A percentile compares a stretch with the other conserved stretches of the same genome.
Conservation (phyloP, 2,113 vertebrate genomes). For the Australoheros scitulus region DNA sequence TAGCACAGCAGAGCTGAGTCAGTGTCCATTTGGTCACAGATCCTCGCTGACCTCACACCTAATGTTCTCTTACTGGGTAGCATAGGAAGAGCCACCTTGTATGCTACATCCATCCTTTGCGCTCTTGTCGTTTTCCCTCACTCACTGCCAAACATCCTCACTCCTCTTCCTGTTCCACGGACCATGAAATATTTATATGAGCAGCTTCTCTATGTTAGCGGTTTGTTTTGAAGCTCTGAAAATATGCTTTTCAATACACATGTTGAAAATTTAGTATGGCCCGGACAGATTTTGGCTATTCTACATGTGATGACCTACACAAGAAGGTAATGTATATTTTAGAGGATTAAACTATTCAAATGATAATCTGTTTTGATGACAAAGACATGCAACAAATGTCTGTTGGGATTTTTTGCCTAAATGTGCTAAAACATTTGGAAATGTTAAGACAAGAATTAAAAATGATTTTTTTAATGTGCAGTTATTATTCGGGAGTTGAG, state of each 20-base stretch:
- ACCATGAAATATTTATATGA: background rate
- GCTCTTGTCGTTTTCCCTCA: background rate
- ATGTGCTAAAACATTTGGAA: background rate
- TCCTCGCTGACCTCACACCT: too few species aligned
- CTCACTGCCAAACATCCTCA: background rate
- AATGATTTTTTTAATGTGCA: background rate
- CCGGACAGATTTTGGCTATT: background rate
- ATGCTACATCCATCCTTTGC: background rate
- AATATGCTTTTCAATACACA: background rate
- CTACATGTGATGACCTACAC: background rate
- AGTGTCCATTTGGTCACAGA: background rate
- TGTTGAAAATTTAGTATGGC: background rate
- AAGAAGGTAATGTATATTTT: background rate
- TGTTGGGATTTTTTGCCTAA: too few species aligned
- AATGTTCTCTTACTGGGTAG: background rate
- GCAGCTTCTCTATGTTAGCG: background rate
- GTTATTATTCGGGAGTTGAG: background rate
- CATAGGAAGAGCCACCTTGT: background rate
- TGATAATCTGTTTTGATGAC: background rate
- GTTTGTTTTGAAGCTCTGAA: too few species aligned
- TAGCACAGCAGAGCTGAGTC: background rate
- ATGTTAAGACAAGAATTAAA: background rate
- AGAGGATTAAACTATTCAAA: background rate
- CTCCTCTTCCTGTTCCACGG: background rate
- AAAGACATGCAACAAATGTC: background rate